These are phyloP conservation scores for Urocolius indicus DNA, from an alignment of 2,113 vertebrate species.

Conservation along the genomic window DNA sequence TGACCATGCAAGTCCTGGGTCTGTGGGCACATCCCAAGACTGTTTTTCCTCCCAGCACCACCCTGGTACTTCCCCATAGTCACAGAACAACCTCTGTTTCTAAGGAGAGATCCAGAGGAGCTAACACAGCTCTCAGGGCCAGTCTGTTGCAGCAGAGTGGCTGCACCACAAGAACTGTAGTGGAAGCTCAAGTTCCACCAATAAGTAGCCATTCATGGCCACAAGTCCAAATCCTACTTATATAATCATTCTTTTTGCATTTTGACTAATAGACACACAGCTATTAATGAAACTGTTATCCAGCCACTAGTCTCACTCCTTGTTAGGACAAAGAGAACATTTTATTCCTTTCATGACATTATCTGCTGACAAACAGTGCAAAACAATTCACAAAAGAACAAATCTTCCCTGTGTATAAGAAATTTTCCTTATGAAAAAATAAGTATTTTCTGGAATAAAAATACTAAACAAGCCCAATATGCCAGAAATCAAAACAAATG, in stretches of 20 bases:
- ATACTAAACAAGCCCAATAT: not conserved
- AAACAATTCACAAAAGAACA: constrained; percentile 6
- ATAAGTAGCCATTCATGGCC: not conserved
- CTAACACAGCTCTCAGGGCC: fast-evolving
- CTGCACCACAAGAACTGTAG: not conserved
- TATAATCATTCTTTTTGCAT: not conserved
- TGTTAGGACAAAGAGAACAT: not conserved
- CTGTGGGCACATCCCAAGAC: not conserved
- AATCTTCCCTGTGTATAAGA: not conserved
- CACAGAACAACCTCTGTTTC: not conserved
- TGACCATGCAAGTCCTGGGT: not conserved
- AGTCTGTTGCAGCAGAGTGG: not conserved
- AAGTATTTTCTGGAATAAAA: not conserved
- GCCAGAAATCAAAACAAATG: not conserved
- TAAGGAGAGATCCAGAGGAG: not conserved
- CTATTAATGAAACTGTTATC: not conserved
- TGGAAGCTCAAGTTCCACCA: not conserved
- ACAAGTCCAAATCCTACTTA: not conserved
- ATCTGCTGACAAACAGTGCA: not conserved
- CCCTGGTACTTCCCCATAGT: not conserved
- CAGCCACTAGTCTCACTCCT: not conserved
- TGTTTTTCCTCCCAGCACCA: fast-evolving
- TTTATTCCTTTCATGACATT: not conserved
- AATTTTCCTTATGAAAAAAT: not conserved
- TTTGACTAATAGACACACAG: not conserved